Conservation (phyloP, 2,113 vertebrate genomes). For the Columba livia region DNA sequence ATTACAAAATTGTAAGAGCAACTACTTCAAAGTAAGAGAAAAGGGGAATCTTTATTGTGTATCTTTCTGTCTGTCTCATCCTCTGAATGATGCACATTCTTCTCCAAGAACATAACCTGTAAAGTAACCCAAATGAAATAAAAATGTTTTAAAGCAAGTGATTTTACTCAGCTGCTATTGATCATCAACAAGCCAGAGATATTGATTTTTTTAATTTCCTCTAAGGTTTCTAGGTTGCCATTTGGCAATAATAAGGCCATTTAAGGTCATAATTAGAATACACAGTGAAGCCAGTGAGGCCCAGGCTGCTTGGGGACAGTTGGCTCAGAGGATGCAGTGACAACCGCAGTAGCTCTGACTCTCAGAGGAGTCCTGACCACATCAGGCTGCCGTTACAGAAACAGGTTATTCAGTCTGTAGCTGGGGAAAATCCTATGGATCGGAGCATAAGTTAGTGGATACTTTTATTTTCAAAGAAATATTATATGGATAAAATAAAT, state of each 20-base stretch:
- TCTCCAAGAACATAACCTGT: not conserved
- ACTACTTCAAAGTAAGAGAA: not conserved
- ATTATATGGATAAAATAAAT: not conserved
- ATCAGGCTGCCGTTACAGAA: not conserved
- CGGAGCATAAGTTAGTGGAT: not conserved
- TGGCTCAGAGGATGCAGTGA: accelerated
- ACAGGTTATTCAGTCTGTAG: not conserved
- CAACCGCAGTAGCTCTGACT: not conserved
- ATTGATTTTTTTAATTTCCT: not conserved
- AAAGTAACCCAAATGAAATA: not conserved
- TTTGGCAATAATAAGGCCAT: not conserved
- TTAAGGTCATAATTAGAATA: not conserved
- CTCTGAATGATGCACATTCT: not conserved
- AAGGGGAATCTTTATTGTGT: not conserved
- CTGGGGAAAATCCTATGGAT: not conserved
- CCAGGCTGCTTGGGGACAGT: not conserved
- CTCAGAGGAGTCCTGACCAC: too few species aligned
- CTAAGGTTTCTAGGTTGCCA: not conserved
- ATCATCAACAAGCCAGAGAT: not conserved
- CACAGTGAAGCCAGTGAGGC: not conserved
- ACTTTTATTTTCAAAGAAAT: not conserved
- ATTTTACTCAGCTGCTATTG: not conserved
- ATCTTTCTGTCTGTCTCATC: not conserved
- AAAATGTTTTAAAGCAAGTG: not conserved
- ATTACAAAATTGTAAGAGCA: not conserved